A percentile compares a stretch with the other conserved stretches of the same genome.
Conservation (phyloP, 2,113 vertebrate genomes). For the Anguilla rostrata region DNA sequence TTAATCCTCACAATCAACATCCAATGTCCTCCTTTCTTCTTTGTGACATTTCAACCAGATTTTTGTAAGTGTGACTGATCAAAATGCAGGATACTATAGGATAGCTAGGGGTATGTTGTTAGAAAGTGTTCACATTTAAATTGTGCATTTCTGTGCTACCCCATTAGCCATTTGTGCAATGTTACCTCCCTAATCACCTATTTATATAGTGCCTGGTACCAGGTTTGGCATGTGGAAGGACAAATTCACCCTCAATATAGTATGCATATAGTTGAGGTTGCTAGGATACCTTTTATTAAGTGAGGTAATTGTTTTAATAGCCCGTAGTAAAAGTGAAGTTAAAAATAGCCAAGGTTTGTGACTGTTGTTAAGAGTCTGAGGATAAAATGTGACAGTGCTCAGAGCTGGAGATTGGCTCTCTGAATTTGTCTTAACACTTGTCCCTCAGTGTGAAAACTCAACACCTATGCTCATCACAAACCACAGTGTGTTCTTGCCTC, state of each 20-base stretch:
- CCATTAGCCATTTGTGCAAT: neutral
- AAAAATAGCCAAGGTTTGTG: conserved; percentile 32
- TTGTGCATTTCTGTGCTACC: neutral
- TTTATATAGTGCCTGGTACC: neutral
- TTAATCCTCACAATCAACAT: conserved; percentile 29
- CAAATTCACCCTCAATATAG: conserved; percentile 5
- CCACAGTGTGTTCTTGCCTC: neutral
- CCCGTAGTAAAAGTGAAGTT: conserved; percentile 24
- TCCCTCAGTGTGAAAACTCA: neutral
- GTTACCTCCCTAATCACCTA: neutral
- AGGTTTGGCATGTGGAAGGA: conserved; percentile 8
- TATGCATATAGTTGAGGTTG: conserved; percentile 22
- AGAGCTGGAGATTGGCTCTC: neutral
- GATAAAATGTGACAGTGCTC: neutral
- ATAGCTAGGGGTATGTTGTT: neutral
- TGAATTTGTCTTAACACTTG: neutral
- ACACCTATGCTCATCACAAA: neutral
- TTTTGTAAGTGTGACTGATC: conserved; percentile 1
- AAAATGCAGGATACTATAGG: neutral
- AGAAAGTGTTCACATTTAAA: neutral
- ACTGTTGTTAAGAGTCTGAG: conserved; percentile 25
- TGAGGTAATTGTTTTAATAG: conserved; percentile 34
- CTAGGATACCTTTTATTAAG: conserved; percentile 39
- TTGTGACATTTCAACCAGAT: conserved; percentile 6
- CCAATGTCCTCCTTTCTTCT: conserved; percentile 15